Evolutionary conservation across 92 coral and sea anemone genomes (phyloP), one percentile per base, ranked within the genome.

Genomic region (Actinostola sp.): DNA sequence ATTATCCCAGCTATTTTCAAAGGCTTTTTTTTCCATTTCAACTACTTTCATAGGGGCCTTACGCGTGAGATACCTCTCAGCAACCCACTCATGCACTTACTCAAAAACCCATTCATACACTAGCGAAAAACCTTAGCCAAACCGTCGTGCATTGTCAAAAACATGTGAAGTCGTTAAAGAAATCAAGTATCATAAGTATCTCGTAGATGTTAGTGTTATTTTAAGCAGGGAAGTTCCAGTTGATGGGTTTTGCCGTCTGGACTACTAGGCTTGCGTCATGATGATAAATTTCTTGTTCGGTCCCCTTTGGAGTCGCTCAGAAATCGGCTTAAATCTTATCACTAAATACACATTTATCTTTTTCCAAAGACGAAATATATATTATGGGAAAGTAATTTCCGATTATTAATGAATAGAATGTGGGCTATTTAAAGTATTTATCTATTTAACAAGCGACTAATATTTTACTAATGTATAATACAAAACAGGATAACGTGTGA

Each of bases 361-460:
- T 9, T 48, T 44, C 70, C 33, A 66, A 66, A 39, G 58, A 66
- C 30, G 27, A 66, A 39, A 66, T 66, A 26, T 26, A 66, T 46
- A 66, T 17, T 44, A 42, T 48, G 0, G 11, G 20, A 16, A 44
- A 68, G 61, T 49, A 48, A 68, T 51, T 68, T 68, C 74, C 62
- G 42, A 68, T 50, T 49, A 33, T 43, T 35, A 68, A 68, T 50
- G 43, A 20, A 68, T 68, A 68, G 59, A 68, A 32, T 8, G 62
- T 68, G 57, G 42, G 74, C 74, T 31, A 68, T 68, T 68, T 49
- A 68, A 26, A 49, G 17, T 46, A 52, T 51, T 68, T 51, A 68
- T 68, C 74, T 68, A 68, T 68, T 68, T 46, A 68, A 68, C 74
- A 68, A 68, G 74, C 61, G 61, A 49, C 61, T 68, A 52, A 52